Evolutionary conservation across 2,888 invertebrate genomes (phyloP).

Genomic region (Ophion costatus): DNA sequence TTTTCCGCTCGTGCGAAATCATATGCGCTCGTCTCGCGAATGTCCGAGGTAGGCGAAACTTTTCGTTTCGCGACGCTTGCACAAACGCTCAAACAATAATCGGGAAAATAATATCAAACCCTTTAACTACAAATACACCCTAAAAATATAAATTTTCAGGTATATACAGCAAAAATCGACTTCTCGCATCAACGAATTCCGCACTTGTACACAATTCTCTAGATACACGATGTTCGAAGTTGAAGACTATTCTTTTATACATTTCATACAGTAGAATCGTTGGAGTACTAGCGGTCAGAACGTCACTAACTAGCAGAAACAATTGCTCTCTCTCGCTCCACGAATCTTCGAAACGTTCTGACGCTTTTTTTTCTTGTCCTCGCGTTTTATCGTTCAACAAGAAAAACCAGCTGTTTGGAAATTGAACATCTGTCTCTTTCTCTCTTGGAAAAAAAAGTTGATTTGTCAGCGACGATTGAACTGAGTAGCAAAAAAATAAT

Average conservation of each 20-base stretch:
- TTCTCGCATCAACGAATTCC: slow-evolving; percentile 8
- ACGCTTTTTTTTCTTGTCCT: slow-evolving; percentile 36
- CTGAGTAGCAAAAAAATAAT: slow-evolving; percentile 22
- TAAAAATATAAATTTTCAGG: slow-evolving; percentile 29
- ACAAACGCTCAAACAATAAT: neutral
- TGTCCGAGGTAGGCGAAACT: slow-evolving; percentile 52
- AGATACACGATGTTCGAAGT: neutral
- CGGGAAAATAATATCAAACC: neutral
- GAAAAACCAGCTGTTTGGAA: slow-evolving; percentile 22
- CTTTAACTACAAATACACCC: slow-evolving; percentile 1
- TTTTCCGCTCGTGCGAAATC: neutral
- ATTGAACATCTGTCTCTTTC: neutral
- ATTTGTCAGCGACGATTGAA: slow-evolving; percentile 24
- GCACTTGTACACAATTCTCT: neutral
- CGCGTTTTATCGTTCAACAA: slow-evolving; percentile 24
- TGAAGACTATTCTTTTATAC: neutral
- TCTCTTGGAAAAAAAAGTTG: neutral
- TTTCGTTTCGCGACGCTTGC: slow-evolving; percentile 30
- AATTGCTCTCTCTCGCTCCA: slow-evolving; percentile 4
- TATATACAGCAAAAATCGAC: slow-evolving; percentile 36
- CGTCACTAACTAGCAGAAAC: neutral
- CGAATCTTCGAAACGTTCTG: neutral
- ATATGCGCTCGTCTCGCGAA: slow-evolving; percentile 30
- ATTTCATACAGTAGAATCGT: neutral
- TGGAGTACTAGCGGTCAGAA: neutral